These are phyloP conservation scores for Xenopus petersii DNA, from an alignment of 2,797 vertebrate species.

Conservation along the genomic window DNA sequence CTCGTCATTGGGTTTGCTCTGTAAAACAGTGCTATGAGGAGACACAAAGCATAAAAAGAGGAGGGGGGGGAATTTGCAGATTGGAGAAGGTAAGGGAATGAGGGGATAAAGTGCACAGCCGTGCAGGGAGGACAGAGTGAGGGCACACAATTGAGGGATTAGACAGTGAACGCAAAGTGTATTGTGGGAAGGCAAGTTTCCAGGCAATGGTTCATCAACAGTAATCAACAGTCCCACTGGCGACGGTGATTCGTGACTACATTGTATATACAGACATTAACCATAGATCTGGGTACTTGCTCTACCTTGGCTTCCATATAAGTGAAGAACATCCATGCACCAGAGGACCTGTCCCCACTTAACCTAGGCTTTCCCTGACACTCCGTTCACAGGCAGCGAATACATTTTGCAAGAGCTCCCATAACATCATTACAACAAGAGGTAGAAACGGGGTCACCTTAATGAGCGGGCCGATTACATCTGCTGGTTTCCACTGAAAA, in stretches of 20 bases:
- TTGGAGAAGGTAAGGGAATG: no score
- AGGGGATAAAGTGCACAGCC: no score
- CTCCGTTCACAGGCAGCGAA: conserved; percentile 33
- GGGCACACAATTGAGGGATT: no score
- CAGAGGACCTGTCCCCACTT: conserved; percentile 33
- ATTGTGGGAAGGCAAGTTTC: no score
- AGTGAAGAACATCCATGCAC: conserved; percentile 15
- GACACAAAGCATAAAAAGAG: no score
- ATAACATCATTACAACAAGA: conserved; percentile 68
- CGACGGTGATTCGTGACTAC: not conserved
- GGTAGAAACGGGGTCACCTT: conserved; percentile 66
- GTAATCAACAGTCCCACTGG: no score
- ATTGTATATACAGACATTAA: not conserved
- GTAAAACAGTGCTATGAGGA: no score
- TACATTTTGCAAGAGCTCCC: conserved; percentile 54
- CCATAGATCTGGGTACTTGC: not conserved
- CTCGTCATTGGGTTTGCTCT: no score
- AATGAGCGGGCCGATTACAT: conserved; percentile 64
- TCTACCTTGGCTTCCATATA: not conserved
- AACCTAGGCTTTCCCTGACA: conserved; percentile 45
- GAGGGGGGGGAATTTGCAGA: no score
- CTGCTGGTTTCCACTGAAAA: conserved; percentile 56
- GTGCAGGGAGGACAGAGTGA: no score
- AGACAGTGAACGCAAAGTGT: no score
- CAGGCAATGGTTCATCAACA: no score